Conservation (phyloP, 2,113 vertebrate genomes). For the Psophia crepitans region DNA sequence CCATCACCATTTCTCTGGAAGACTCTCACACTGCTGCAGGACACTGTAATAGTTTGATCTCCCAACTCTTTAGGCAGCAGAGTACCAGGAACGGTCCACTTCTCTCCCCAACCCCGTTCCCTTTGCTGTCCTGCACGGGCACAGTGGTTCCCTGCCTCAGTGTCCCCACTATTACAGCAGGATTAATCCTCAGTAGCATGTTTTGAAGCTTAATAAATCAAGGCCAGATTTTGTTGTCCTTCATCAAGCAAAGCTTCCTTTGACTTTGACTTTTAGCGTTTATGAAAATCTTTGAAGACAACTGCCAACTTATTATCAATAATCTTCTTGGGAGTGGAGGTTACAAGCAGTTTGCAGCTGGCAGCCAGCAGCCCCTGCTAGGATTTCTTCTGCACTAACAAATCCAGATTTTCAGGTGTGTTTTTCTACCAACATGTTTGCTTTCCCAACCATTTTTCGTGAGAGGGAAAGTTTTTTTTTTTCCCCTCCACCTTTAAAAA, state of each 20-base stretch:
- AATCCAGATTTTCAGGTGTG: not conserved
- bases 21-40: not conserved
- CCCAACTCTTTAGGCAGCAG: not conserved
- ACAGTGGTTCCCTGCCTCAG: not conserved
- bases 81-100: accelerated
- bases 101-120: not conserved
- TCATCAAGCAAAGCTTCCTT: not conserved
- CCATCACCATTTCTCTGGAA: not conserved
- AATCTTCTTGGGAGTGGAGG: not conserved
- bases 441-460: not conserved
- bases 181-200: not conserved
- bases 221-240: not conserved
- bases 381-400: conserved; percentile 6
- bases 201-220: not conserved
- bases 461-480: not conserved
- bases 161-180: not conserved
- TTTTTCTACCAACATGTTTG: not conserved
- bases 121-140: not conserved
- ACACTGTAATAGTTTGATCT: not conserved
- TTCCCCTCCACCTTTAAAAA: not conserved
- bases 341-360: not conserved
- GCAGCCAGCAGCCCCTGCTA: conserved; percentile 22
- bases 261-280: conserved; percentile 30
- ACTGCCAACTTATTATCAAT: conserved; percentile 21
- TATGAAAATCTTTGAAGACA: not conserved